Base-by-base conservation (phyloP, 2,888 invertebrate species). In the Spicauda simplicius region DNA sequence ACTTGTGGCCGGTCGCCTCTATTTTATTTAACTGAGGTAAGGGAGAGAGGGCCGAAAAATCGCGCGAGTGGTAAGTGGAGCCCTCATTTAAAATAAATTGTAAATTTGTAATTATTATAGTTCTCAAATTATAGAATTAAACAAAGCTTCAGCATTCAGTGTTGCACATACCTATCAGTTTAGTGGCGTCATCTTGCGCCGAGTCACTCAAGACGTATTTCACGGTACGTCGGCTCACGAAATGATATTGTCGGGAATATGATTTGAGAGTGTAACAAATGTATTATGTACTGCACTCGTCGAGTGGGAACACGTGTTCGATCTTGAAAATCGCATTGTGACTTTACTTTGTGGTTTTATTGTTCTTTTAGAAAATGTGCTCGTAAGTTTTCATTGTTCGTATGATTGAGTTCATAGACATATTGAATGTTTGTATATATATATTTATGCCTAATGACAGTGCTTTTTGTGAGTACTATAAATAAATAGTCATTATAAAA, bases 151-250 rank as follows among this genome's bases (percentile, higher is more conserved):
- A 54, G 61, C 61, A 66, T 57, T 53, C 54, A 50, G 41, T 69
- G 65, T 63, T 19, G 2, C 52, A 71, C 76, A 63, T 8, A 10
- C 65, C 45, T 20, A 54, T 54, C 54, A 33, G 50, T 82, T 86
- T 84, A 87, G 87, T 83, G 80, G 79, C 80, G 82, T 86, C 86
- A 85, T 88, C 88, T 90, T 90, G 80, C 88, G 92, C 83, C 87
- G 88, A 93, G 90, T 93, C 92, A 93, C 90, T 92, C 92, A 87
- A 80, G 88, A 83, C 90, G 91, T 91, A 93, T 93, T 92, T 91
- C 91, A 93, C 90, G 92, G 86, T 88, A 91, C 92, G 92, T 90
- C 92, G 87, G 85, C 90, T 88, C 86, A 82, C 86, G 85, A 88
- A 90, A 92, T 91, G 90, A 93, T 93, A 91, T 90, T 91, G 91